phyloP scores from a whole-genome alignment of 2,797 vertebrate genomes.

The Pitangus sulphuratus region DNA sequence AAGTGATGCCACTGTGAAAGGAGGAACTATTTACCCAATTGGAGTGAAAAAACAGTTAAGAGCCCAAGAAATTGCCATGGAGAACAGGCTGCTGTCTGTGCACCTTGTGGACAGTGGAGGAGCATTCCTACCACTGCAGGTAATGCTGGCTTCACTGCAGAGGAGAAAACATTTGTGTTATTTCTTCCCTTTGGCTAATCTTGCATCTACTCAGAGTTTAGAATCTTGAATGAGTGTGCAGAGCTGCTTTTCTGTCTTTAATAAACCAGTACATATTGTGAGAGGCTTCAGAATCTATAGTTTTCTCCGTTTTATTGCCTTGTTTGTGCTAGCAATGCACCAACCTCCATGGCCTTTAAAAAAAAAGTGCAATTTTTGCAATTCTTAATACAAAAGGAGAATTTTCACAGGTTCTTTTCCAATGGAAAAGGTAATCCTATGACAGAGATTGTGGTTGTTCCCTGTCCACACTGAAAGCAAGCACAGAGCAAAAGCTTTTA shows the following conservation, averaged over 20 bases:
- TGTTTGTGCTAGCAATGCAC: not conserved
- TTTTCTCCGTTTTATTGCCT: not conserved
- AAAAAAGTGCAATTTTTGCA: not conserved
- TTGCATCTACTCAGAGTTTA: not conserved
- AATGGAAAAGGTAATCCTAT: not conserved
- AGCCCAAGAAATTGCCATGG: conserved; percentile 84
- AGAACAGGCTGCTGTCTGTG: conserved; percentile 84
- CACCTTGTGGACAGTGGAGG: conserved; percentile 88
- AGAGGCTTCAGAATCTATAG: not conserved
- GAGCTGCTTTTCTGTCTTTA: not conserved
- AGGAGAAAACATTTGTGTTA: rapidly evolving
- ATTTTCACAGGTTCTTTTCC: not conserved
- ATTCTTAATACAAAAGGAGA: not conserved
- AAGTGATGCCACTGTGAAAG: conserved; percentile 89
- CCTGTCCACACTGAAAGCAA: not conserved
- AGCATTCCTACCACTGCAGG: conserved; percentile 88
- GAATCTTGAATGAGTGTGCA: not conserved
- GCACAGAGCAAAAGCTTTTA: not conserved
- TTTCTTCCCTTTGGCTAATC: not conserved
- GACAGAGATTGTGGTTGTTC: not conserved
- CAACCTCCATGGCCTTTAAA: not conserved
- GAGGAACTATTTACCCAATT: conserved; percentile 85
- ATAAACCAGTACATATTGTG: rapidly evolving
- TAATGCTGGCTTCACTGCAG: conserved; percentile 10
- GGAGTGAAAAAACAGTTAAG: conserved; percentile 87